Base-by-base conservation (phyloP, 2,888 invertebrate genomes). In the Herminia tarsipennalis region DNA sequence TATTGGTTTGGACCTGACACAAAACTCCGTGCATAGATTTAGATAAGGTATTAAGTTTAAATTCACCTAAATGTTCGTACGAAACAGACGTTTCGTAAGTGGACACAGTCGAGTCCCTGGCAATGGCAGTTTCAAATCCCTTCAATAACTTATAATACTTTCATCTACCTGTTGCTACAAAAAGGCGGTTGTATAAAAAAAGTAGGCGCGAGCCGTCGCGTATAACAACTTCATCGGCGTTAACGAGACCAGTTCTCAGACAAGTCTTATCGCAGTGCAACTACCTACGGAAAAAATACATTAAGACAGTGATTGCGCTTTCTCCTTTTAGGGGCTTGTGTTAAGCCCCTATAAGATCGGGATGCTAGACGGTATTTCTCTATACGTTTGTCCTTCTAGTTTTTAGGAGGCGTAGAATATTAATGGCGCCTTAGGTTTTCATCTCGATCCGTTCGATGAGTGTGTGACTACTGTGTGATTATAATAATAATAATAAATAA, bases 171-270 rank as follows among this genome's bases (percentile, higher is more conserved):
- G 58, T 34, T 29, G 44, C 30, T 24, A 62, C 25, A 60, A 72
- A 69, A 65, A 55, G 52, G 35, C 47, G 53, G 42, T 46, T 49
- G 50, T 35, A 24, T 47, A 76, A 56, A 80, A 87, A 84, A 87
- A 80, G 73, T 25, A 74, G 80, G 86, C 76, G 85, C 73, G 81
- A 82, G 73, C 66, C 73, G 69, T 67, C 80, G 75, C 73, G 75
- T 83, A 78, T 86, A 83, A 90, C 90, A 88, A 86, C 90, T 88
- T 88, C 86, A 89, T 89, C 73, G 81, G 78, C 78, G 83, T 83
- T 86, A 88, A 88, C 86, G 78, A 86, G 69, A 81, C 83, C 76
- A 63, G 82, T 79, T 76, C 42, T 50, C 14, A 35, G 55, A 34
- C 50, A 47, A 39, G 41, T 44, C 29, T 56, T 50, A 52, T 52